Conservation (phyloP, 2,888 invertebrate species). For the Gymnocheta viridis region DNA sequence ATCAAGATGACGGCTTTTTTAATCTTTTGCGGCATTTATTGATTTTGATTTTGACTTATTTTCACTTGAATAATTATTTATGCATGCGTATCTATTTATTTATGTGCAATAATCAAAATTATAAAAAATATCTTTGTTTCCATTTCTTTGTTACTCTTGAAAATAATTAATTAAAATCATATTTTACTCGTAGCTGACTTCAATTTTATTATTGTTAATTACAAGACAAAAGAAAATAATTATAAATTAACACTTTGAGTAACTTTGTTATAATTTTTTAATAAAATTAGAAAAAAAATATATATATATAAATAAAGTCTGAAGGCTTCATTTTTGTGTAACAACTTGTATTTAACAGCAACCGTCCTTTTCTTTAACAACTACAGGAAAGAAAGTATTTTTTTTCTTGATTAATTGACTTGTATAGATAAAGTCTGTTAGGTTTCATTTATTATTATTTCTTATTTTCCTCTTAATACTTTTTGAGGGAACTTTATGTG, state of each 20-base stretch:
- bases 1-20: too few relatives aligned
- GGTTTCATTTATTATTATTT: slow-evolving; percentile 13
- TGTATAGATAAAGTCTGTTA: slow-evolving; percentile 14
- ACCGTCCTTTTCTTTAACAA: background rate
- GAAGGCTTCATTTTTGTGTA: slow-evolving; percentile 11
- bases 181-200: slow-evolving; percentile 25
- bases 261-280: slow-evolving; percentile 4
- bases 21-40: too few relatives aligned
- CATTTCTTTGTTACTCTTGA: background rate
- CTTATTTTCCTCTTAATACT: slow-evolving; percentile 51
- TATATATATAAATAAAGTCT: background rate
- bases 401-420: slow-evolving; percentile 24
- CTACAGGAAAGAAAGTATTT: slow-evolving; percentile 53
- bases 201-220: slow-evolving; percentile 10
- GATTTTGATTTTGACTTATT: too few relatives aligned
- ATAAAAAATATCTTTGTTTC: background rate
- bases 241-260: background rate
- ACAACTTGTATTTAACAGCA: background rate
- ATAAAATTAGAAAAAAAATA: background rate
- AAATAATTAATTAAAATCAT: slow-evolving; percentile 41
- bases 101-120: background rate
- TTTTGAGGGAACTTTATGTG: slow-evolving; percentile 5
- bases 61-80: too few relatives aligned
- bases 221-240: slow-evolving; percentile 5
- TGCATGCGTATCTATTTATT: background rate